Conservation (phyloP, 2,113 vertebrate species). For the Podarcis muralis region DNA sequence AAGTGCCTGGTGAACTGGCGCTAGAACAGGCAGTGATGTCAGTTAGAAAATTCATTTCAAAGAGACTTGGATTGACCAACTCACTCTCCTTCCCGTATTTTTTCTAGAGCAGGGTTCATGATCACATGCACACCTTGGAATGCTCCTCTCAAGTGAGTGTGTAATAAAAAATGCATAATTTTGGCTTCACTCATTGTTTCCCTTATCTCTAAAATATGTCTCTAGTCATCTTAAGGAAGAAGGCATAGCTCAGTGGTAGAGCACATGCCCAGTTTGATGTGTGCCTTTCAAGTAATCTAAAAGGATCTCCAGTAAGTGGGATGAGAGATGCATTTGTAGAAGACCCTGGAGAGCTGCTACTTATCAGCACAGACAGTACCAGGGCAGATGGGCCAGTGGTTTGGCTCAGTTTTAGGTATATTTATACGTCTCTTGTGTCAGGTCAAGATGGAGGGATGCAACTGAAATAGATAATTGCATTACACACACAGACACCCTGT, state of each 20-base stretch:
- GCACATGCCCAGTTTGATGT: neutral
- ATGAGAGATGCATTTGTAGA: neutral
- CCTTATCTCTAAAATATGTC: neutral
- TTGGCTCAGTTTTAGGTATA: neutral
- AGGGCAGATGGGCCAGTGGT: neutral
- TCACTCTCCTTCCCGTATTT: neutral
- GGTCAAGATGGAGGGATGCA: neutral
- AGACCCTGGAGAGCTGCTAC: neutral
- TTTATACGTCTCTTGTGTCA: neutral
- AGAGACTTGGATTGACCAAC: neutral
- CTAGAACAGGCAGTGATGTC: neutral
- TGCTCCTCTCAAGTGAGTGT: neutral
- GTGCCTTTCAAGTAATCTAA: neutral
- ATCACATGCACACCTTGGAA: neutral
- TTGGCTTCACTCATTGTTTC: neutral
- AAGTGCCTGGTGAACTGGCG: neutral
- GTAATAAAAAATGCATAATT: neutral
- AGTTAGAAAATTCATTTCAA: neutral
- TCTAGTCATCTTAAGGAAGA: neutral
- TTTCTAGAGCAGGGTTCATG: neutral
- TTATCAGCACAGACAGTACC: neutral
- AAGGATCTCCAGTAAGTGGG: neutral
- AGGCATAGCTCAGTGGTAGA: neutral
- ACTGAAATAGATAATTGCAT: too few species aligned
- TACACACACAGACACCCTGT: too few species aligned